phyloP scores from a whole-genome alignment of 2,888 invertebrate species.

The Leptinotarsa tumamoca region DNA sequence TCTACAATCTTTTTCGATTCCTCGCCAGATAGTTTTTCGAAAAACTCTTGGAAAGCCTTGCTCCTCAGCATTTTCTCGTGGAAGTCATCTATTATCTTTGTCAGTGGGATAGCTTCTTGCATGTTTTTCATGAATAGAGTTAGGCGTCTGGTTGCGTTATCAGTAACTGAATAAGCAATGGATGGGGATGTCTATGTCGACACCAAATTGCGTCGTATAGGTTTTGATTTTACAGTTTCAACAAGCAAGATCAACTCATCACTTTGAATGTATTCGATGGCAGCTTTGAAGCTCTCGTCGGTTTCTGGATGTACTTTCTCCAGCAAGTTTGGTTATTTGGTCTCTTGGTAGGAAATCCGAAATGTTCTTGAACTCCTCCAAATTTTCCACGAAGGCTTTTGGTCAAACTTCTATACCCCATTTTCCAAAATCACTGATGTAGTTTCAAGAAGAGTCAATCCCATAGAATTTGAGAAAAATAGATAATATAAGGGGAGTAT shows the following conservation, averaged over 20 bases:
- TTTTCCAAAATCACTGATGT: not conserved
- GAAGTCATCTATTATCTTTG: slow-evolving; percentile 39
- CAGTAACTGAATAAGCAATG: not conserved
- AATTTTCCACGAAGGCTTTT: not conserved
- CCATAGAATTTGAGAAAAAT: no score
- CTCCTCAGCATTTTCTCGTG: slow-evolving; percentile 45
- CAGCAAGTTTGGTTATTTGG: slow-evolving; percentile 43
- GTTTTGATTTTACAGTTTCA: slow-evolving; percentile 35
- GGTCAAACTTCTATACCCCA: not conserved
- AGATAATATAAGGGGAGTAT: no score
- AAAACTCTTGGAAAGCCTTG: slow-evolving; percentile 41
- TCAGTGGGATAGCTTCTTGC: slow-evolving; percentile 30
- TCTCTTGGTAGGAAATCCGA: slow-evolving; percentile 39
- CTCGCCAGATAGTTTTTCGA: slow-evolving; percentile 46
- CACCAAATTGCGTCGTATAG: slow-evolving; percentile 39
- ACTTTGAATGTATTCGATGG: slow-evolving; percentile 48
- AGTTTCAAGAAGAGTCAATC: no score
- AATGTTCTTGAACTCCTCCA: not conserved
- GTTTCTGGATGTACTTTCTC: slow-evolving; percentile 38
- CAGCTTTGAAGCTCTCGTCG: slow-evolving; percentile 50
- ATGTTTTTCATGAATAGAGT: slow-evolving; percentile 35
- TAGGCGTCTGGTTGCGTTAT: slow-evolving; percentile 30
- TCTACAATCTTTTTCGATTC: slow-evolving; percentile 43
- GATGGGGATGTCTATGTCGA: slow-evolving; percentile 43
- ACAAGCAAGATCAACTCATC: slow-evolving; percentile 49